A percentile compares a stretch with the other conserved stretches of the same genome.
Evolutionary conservation across 2,888 invertebrate species (phyloP).

Genomic region (Linnaemya tessellans): DNA sequence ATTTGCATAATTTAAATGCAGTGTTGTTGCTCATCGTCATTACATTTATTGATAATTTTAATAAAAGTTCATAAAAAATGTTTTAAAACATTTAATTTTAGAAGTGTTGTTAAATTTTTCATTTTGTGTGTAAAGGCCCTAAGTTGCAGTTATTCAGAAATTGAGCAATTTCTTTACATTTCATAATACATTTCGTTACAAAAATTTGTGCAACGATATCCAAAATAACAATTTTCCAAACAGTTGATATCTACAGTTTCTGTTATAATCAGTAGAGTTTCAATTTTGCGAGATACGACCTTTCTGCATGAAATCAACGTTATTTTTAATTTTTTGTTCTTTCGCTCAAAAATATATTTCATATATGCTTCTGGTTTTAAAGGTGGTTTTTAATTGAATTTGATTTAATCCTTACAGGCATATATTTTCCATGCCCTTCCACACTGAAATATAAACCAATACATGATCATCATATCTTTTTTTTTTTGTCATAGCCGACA

Average conservation of each 20-base stretch:
- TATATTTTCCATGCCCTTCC: not conserved
- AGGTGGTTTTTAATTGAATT: not conserved
- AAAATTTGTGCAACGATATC: not conserved
- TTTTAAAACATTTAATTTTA: not conserved
- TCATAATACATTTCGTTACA: too few species aligned
- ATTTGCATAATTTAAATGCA: conserved; percentile 30
- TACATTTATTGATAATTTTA: conserved; percentile 14
- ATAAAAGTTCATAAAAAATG: not conserved
- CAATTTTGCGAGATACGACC: too few species aligned
- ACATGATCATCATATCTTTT: not conserved
- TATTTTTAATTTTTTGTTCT: not conserved
- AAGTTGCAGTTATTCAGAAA: too few species aligned
- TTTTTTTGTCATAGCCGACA: not conserved
- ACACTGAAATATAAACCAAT: not conserved
- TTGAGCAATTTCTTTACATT: too few species aligned
- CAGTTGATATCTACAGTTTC: too few species aligned
- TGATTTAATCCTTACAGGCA: conserved; percentile 4
- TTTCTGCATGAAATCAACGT: too few species aligned
- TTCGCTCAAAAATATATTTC: not conserved
- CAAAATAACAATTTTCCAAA: not conserved
- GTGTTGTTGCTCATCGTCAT: not conserved
- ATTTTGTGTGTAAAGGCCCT: too few species aligned
- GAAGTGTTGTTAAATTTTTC: too few species aligned
- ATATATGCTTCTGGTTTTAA: not conserved
- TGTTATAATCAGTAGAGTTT: too few species aligned